Conservation (phyloP, 2,888 invertebrate species). For the Caradrina clavipalpis region DNA sequence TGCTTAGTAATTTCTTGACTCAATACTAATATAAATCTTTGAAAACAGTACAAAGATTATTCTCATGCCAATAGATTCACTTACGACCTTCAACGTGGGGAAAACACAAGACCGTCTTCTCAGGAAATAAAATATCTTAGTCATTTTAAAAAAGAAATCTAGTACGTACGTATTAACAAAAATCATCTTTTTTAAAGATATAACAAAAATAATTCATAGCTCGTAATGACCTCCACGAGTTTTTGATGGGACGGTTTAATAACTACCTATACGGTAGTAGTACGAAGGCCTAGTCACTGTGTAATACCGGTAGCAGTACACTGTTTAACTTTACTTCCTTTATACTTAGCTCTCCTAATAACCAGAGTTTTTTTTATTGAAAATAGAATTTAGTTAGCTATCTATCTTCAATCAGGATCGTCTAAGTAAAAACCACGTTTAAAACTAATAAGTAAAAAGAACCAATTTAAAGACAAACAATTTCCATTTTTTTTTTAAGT, state of each 20-base stretch:
- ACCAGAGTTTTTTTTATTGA: not conserved
- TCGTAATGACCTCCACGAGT: slow-evolving; percentile 34
- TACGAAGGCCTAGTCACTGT: slow-evolving; percentile 24
- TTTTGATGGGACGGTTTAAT: slow-evolving; percentile 28
- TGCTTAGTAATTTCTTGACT: not conserved
- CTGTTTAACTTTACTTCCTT: slow-evolving; percentile 15
- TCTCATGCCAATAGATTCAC: slow-evolving; percentile 13
- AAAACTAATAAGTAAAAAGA: not conserved
- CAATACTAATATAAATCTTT: not conserved
- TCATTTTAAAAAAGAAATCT: slow-evolving; percentile 1
- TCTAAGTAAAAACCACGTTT: not conserved
- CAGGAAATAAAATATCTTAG: slow-evolving; percentile 3
- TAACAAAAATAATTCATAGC: slow-evolving; percentile 30
- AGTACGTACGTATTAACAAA: slow-evolving; percentile 1
- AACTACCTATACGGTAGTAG: slow-evolving; percentile 26
- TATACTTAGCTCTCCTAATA: not conserved
- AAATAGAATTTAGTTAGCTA: not conserved
- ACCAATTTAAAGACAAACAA: no score
- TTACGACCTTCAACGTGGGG: slow-evolving; percentile 17
- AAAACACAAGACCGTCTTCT: slow-evolving; percentile 17
- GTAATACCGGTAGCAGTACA: slow-evolving; percentile 25
- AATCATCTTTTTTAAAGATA: not conserved
- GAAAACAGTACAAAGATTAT: slow-evolving; percentile 17
- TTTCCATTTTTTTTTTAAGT: no score
- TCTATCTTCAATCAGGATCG: not conserved